Evolutionary conservation across 2,797 vertebrate genomes (phyloP).

Genomic region (Pelobates cultripes): DNA sequence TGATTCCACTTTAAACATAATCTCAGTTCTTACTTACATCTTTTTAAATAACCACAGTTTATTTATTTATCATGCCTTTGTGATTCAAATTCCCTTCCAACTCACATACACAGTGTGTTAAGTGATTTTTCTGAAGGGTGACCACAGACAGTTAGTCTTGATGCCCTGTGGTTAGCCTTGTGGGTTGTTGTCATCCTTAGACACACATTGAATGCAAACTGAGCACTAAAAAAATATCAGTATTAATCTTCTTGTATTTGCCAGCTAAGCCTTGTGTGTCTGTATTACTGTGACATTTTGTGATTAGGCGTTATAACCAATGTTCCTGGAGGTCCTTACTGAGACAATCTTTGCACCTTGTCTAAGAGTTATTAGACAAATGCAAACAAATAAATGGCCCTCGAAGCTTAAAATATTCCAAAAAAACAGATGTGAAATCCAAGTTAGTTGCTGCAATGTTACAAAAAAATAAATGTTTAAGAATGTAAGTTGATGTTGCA

Average conservation of each 20-base stretch:
- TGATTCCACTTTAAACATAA: no score
- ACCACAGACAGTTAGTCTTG: neutral
- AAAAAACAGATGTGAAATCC: no score
- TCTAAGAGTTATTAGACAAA: neutral
- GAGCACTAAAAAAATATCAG: neutral
- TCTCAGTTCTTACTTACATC: neutral
- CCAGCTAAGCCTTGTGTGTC: neutral
- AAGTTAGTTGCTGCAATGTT: no score
- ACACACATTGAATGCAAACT: neutral
- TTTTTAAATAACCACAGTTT: neutral
- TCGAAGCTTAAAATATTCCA: no score
- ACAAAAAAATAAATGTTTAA: neutral
- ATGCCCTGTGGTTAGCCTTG: neutral
- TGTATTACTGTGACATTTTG: neutral
- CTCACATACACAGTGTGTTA: neutral
- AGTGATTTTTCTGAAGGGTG: neutral
- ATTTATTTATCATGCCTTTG: neutral
- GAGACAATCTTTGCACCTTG: neutral
- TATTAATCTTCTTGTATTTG: neutral
- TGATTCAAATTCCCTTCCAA: neutral
- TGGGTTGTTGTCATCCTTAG: conserved; percentile 2
- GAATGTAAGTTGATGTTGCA: no score
- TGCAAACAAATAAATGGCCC: no score
- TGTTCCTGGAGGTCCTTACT: neutral
- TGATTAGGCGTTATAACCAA: neutral